Evolutionary conservation across 2,797 vertebrate genomes (phyloP).

Genomic region (Smutsia gigantea): DNA sequence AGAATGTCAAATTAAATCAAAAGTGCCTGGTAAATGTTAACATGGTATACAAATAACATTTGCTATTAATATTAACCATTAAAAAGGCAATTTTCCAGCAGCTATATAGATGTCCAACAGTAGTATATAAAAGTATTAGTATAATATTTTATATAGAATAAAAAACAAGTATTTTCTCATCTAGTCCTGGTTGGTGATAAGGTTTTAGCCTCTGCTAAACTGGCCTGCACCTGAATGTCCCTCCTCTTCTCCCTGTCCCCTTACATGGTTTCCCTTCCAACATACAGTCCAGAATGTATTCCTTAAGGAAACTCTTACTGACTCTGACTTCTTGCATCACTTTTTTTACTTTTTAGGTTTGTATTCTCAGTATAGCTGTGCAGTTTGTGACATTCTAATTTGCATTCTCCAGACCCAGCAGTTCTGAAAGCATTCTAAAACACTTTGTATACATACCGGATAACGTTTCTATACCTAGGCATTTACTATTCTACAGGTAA

Average conservation of each 20-base stretch:
- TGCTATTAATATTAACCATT: background rate
- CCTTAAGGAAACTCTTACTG: background rate
- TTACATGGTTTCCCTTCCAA: background rate
- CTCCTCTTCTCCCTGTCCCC: background rate
- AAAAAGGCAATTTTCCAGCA: background rate
- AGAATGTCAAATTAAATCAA: slow-evolving; percentile 23
- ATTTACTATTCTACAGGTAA: slow-evolving; percentile 5
- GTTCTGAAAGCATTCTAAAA: slow-evolving; percentile 26
- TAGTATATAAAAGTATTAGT: background rate
- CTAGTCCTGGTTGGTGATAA: background rate
- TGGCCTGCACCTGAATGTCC: background rate
- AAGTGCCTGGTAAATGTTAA: background rate
- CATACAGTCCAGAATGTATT: background rate
- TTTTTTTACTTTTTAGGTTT: background rate
- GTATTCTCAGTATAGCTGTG: background rate
- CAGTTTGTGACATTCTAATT: background rate
- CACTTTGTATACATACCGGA: background rate
- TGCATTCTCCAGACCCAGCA: background rate
- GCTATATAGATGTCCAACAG: background rate
- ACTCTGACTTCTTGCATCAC: background rate
- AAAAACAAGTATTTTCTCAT: background rate
- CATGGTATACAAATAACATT: background rate
- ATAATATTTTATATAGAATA: background rate
- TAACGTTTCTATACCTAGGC: background rate
- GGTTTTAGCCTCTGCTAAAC: background rate